These are phyloP conservation scores for Erebia aethiops DNA, from an alignment of 2,888 invertebrate genomes.

Conservation along the genomic window DNA sequence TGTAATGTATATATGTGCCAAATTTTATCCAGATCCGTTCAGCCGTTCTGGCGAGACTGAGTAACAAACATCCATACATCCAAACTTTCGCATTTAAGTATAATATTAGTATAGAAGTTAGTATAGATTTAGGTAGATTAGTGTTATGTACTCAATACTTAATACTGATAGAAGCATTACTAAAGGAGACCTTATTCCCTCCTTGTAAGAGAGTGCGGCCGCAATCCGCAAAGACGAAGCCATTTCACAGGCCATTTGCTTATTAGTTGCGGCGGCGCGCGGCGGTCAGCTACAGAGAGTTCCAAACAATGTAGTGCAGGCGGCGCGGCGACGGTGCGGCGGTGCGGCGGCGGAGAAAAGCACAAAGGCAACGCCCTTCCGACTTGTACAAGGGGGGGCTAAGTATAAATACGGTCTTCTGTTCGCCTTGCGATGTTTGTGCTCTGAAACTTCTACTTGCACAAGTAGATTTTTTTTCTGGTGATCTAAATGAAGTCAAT, in stretches of 20 bases:
- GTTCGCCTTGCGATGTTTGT: background rate
- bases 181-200: background rate
- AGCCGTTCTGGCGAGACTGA: no score
- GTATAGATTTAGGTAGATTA: no score
- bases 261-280: background rate
- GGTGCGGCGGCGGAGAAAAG: background rate
- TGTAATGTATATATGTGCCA: no score
- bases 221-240: background rate
- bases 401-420: background rate
- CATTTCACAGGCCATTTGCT: no score
- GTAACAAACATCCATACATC: background rate
- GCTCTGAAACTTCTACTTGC: background rate
- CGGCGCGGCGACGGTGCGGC: no score
- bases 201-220: background rate
- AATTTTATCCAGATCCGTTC: no score
- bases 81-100: no score
- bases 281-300: background rate
- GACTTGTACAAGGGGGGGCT: background rate
- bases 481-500: no score
- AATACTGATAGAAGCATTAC: background rate
- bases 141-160: no score
- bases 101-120: no score
- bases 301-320: background rate
- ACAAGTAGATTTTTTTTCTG: background rate
- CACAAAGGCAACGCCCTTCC: background rate